Percentiles rank a stretch among this genome's conserved stretches.
Conservation (phyloP, 2,888 invertebrate species). For the Drosophila mercatorum region DNA sequence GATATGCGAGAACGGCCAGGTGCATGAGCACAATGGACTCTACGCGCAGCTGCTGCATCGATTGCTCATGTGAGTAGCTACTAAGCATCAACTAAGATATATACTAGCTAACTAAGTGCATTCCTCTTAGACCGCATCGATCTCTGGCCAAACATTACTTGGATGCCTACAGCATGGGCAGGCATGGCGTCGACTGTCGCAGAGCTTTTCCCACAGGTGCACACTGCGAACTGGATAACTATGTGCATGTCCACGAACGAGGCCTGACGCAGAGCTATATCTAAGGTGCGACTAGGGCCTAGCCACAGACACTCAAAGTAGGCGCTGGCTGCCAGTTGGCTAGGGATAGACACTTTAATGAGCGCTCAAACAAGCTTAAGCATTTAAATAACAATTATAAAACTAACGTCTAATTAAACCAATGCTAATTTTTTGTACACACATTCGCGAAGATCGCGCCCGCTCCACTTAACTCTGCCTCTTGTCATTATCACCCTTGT, state of each 20-base stretch:
- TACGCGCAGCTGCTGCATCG: constrained; percentile 72
- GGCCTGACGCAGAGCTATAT: constrained; percentile 51
- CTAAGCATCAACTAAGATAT: accelerated
- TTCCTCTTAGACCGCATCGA: constrained; percentile 61
- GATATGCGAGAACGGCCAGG: constrained; percentile 80
- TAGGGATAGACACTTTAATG: constrained; percentile 45
- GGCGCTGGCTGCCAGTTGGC: constrained; percentile 53
- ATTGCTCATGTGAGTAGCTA: constrained; percentile 63
- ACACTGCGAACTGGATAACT: constrained; percentile 63
- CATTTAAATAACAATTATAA: constrained; percentile 58
- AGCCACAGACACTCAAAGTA: not conserved
- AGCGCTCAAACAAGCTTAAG: constrained; percentile 19
- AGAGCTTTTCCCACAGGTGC: constrained; percentile 52
- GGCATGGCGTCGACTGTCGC: constrained; percentile 64
- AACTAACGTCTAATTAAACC: constrained; percentile 61
- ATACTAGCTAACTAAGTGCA: not conserved
- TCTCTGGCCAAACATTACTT: constrained; percentile 53
- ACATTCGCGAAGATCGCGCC: constrained; percentile 29
- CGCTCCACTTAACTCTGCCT: constrained; percentile 13
- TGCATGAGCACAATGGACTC: constrained; percentile 68
- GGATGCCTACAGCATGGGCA: constrained; percentile 70
- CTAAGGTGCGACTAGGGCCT: constrained; percentile 3
- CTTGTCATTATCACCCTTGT: constrained; percentile 23
- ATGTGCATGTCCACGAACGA: constrained; percentile 66
- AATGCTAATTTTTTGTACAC: constrained; percentile 59